Conservation (phyloP, 2,888 invertebrate genomes). For the Pseudoips prasinana region DNA sequence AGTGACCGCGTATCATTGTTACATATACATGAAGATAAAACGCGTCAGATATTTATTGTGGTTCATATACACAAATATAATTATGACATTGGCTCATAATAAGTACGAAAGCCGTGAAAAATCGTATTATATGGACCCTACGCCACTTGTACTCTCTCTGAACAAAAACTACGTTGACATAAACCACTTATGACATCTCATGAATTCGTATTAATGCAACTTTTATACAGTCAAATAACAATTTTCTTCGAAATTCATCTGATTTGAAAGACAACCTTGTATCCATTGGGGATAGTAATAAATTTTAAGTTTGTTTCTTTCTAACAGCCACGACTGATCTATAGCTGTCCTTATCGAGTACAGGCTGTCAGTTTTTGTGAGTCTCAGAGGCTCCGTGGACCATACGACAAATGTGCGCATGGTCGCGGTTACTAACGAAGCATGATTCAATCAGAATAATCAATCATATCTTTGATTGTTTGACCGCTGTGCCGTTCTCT, state of each 20-base stretch:
- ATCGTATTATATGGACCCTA: no score
- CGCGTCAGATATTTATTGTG: constrained; percentile 10
- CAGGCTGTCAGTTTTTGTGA: constrained; percentile 71
- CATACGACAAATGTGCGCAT: constrained; percentile 80
- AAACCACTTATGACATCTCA: constrained; percentile 40
- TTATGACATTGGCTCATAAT: no score
- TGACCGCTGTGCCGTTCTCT: constrained; percentile 58
- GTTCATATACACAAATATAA: no score
- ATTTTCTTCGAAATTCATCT: constrained; percentile 53
- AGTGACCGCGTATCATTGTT: no score
- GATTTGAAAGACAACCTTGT: constrained; percentile 54
- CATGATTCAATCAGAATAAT: constrained; percentile 75
- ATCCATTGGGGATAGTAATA: constrained; percentile 54
- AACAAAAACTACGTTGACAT: constrained; percentile 22
- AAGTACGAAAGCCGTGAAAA: no score
- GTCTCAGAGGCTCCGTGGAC: constrained; percentile 70
- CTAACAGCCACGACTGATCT: constrained; percentile 32
- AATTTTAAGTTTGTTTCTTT: constrained; percentile 50
- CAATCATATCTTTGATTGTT: constrained; percentile 77
- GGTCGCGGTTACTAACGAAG: constrained; percentile 75
- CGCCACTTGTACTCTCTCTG: no score
- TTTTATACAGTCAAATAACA: constrained; percentile 35
- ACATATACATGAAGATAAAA: no score
- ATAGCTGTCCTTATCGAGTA: constrained; percentile 52
- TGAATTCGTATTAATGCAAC: constrained; percentile 42